Evolutionary conservation across 2,113 vertebrate species (phyloP).

Genomic region (Poeciliopsis turrubarensis): DNA sequence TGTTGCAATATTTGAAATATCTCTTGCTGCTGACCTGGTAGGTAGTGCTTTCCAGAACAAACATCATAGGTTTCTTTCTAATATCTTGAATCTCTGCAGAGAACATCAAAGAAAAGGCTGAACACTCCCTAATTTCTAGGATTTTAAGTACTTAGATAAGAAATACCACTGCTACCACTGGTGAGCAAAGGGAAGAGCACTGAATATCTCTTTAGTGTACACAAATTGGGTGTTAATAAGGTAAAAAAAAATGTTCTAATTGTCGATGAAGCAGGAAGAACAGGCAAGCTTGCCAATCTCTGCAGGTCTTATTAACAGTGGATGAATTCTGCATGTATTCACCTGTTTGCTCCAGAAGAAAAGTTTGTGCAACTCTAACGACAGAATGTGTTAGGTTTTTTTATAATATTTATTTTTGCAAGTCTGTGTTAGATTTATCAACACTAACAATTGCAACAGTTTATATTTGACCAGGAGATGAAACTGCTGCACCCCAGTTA

Average conservation of each 20-base stretch:
- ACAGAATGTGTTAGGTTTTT: no score
- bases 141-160: background rate
- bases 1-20: constrained; percentile 53
- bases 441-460: no score
- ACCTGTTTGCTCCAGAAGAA: no score
- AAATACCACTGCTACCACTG: background rate
- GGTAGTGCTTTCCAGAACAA: constrained; percentile 21
- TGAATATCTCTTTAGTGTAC: background rate
- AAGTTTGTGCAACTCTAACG: no score
- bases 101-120: background rate
- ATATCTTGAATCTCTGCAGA: constrained; percentile 1
- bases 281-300: no score
- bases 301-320: no score
- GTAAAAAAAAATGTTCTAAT: background rate
- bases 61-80: constrained; percentile 1
- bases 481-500: background rate
- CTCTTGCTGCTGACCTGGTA: constrained; percentile 49
- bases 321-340: no score
- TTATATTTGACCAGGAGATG: no score
- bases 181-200: background rate
- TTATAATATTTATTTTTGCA: no score
- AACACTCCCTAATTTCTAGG: background rate
- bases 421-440: no score
- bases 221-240: no score
- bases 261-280: background rate